Evolutionary conservation across 1,140 invertebrate genomes (phyloP).

Genomic region (Lucilia sericata): DNA sequence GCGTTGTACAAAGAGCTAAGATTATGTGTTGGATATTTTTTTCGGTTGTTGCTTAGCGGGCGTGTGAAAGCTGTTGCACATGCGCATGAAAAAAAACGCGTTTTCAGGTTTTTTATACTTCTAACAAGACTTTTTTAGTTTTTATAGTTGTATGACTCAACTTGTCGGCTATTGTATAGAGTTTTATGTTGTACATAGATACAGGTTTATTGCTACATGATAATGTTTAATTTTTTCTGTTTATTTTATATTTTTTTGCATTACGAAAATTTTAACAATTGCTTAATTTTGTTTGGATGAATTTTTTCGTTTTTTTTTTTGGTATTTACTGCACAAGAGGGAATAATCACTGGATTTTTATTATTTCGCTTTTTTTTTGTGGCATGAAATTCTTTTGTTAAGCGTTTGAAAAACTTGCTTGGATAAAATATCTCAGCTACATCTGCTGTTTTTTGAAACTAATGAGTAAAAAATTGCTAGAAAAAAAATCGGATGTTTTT

Average conservation of each 20-base stretch:
- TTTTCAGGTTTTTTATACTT: background rate
- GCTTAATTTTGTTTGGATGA: conserved; percentile 21
- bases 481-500: background rate
- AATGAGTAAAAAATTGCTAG: background rate
- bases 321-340: background rate
- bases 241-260: conserved; percentile 28
- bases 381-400: conserved; percentile 11
- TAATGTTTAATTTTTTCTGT: conserved; percentile 15
- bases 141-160: conserved; percentile 3
- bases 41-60: conserved; percentile 22
- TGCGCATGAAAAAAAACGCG: conserved; percentile 39
- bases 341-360: conserved; percentile 12
- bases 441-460: background rate
- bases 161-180: background rate
- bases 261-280: conserved; percentile 42
- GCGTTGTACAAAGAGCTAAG: background rate
- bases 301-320: conserved; percentile 3
- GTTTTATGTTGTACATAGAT: conserved; percentile 26
- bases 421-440: background rate
- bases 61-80: conserved; percentile 42
- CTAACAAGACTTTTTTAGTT: conserved; percentile 30
- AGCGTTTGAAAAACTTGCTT: background rate
- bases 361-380: background rate
- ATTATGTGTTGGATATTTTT: conserved; percentile 11
- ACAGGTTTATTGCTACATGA: conserved; percentile 34